phyloP scores from a whole-genome alignment of 2,113 vertebrate genomes.

The Scatophagus argus region DNA sequence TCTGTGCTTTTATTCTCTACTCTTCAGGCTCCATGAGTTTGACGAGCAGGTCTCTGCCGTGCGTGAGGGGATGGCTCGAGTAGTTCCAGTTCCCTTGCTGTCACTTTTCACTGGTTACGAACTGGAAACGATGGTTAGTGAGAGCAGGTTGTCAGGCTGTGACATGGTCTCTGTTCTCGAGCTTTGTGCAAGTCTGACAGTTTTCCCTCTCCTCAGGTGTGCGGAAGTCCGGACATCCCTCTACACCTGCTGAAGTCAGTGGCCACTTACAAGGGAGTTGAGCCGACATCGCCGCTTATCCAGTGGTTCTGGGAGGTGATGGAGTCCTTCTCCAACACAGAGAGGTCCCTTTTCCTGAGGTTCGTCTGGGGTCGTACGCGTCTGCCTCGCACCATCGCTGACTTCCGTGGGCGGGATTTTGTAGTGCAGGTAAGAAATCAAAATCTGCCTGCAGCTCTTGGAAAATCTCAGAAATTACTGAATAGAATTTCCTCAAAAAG shows the following conservation, averaged over 20 bases:
- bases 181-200: not conserved
- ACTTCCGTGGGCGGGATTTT: constrained; percentile 97
- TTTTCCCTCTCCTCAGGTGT: constrained; percentile 85
- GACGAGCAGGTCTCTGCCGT: constrained; percentile 98
- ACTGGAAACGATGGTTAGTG: constrained; percentile 95
- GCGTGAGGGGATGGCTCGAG: constrained; percentile 97
- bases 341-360: constrained; percentile 95
- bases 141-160: too few species aligned
- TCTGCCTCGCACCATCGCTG: constrained; percentile 97
- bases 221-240: constrained; percentile 98
- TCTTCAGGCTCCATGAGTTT: constrained; percentile 94
- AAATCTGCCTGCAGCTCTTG: not conserved
- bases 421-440: constrained; percentile 92
- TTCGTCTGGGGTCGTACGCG: constrained; percentile 98
- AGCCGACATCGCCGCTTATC: constrained; percentile 92
- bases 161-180: fast-evolving
- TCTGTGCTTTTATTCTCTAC: not conserved
- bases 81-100: constrained; percentile 95
- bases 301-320: constrained; percentile 99
- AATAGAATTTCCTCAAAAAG: too few species aligned
- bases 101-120: constrained; percentile 98
- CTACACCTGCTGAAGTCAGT: constrained; percentile 98
- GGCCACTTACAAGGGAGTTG: constrained; percentile 97
- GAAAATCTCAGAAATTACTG: not conserved
- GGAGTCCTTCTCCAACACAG: constrained; percentile 98